A percentile compares a stretch with the other conserved stretches of the same genome.
phyloP scores from a whole-genome alignment of 2,797 vertebrate genomes.

The Melanotaenia nigrans region DNA sequence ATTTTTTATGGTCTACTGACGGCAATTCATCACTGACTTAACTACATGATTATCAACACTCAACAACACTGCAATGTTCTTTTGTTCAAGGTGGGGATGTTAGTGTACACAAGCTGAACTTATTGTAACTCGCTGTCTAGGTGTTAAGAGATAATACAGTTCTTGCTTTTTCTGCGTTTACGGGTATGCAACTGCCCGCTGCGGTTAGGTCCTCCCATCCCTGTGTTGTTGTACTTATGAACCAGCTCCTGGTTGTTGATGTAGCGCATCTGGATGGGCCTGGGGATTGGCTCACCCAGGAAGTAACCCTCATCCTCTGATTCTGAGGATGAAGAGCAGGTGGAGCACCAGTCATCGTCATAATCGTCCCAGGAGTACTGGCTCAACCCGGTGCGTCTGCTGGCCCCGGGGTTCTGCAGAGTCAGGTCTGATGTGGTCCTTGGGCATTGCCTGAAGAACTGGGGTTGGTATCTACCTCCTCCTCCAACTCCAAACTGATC shows the following conservation, averaged over 20 bases:
- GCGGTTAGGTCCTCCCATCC: constrained; percentile 76
- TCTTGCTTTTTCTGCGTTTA: constrained; percentile 98
- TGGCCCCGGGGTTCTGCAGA: constrained; percentile 91
- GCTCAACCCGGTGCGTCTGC: constrained; percentile 84
- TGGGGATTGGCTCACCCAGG: constrained; percentile 95
- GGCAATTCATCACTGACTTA: constrained; percentile 69
- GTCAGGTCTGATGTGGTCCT: constrained; percentile 96
- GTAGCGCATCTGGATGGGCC: constrained; percentile 91
- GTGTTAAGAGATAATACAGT: constrained; percentile 96
- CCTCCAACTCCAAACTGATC: constrained; percentile 82
- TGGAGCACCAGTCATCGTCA: constrained; percentile 96
- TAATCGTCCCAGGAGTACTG: constrained; percentile 89
- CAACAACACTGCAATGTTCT: constrained; percentile 63
- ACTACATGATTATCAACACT: constrained; percentile 73
- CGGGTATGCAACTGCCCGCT: constrained; percentile 91
- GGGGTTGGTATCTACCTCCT: constrained; percentile 80
- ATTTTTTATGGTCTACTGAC: constrained; percentile 69
- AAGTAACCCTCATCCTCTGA: constrained; percentile 99
- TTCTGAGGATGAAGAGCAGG: constrained; percentile 97
- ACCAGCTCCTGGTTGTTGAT: constrained; percentile 94
- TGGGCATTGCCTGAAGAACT: constrained; percentile 91
- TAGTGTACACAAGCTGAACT: constrained; percentile 46
- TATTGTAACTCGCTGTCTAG: neutral
- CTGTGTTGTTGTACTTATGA: constrained; percentile 90
- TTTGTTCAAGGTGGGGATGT: constrained; percentile 50